phyloP scores from a whole-genome alignment of 2,888 invertebrate genomes.

The Synanthedon tipuliformis region DNA sequence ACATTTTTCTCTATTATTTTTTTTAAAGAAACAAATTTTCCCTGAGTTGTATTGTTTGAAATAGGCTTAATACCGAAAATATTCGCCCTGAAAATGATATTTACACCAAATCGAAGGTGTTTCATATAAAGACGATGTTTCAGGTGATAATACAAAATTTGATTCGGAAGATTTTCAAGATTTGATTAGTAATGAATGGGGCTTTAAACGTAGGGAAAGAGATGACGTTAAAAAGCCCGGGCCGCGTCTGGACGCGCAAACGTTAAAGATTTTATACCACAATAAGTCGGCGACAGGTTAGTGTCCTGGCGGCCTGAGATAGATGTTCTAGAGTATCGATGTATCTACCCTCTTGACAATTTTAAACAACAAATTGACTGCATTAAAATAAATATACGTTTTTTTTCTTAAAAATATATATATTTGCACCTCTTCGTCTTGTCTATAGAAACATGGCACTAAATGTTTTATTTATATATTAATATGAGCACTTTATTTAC shows the following conservation, averaged over 20 bases:
- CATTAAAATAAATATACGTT: slow-evolving; percentile 22
- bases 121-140: slow-evolving; percentile 58
- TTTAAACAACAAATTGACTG: slow-evolving; percentile 26
- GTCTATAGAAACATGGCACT: slow-evolving; percentile 46
- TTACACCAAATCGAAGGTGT: slow-evolving; percentile 34
- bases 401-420: slow-evolving; percentile 28
- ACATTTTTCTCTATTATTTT: slow-evolving; percentile 26
- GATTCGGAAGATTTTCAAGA: slow-evolving; percentile 68
- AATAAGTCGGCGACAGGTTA: slow-evolving; percentile 68
- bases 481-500: slow-evolving; percentile 37
- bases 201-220: slow-evolving; percentile 89
- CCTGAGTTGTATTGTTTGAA: slow-evolving; percentile 26
- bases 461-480: slow-evolving; percentile 50
- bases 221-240: slow-evolving; percentile 96
- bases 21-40: slow-evolving; percentile 23
- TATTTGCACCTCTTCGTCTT: slow-evolving; percentile 46
- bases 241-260: slow-evolving; percentile 80
- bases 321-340: slow-evolving; percentile 42
- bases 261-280: slow-evolving; percentile 59
- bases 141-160: slow-evolving; percentile 65
- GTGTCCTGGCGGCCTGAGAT: slow-evolving; percentile 57
- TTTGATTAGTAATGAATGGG: slow-evolving; percentile 75
- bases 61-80: slow-evolving; percentile 23
- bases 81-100: slow-evolving; percentile 20
- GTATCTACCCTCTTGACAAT: slow-evolving; percentile 38